Evolutionary conservation across 1,140 invertebrate species (phyloP).

Genomic region (Eumaeus atala): DNA sequence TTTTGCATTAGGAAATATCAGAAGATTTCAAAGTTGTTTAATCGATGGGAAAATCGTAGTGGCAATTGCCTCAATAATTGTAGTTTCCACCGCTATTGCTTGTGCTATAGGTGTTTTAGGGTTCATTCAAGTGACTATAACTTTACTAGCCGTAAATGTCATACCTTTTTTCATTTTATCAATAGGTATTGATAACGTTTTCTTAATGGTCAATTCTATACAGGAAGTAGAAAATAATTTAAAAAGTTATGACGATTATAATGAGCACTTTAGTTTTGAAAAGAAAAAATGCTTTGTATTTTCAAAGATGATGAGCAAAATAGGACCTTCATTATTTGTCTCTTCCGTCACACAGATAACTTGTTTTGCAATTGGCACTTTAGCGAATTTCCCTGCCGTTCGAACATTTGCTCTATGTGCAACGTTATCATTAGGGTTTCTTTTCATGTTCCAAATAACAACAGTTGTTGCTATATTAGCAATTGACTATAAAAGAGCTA

Average conservation of each 20-base stretch:
- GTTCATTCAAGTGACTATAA: conserved; percentile 84
- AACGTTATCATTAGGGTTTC: conserved; percentile 86
- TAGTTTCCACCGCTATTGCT: conserved; percentile 86
- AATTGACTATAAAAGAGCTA: conserved; percentile 81
- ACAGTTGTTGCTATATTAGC: conserved; percentile 89
- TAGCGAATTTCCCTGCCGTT: conserved; percentile 94
- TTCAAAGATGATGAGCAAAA: conserved; percentile 82
- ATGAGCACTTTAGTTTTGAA: conserved; percentile 72
- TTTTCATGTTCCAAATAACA: conserved; percentile 94
- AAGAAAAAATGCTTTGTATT: conserved; percentile 70
- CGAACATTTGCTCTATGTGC: conserved; percentile 93
- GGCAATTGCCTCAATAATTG: conserved; percentile 87
- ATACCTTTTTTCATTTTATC: conserved; percentile 94
- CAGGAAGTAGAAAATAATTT: conserved; percentile 71
- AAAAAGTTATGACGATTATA: conserved; percentile 58
- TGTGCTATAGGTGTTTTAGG: conserved; percentile 90
- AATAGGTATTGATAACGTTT: conserved; percentile 96
- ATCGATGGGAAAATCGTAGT: conserved; percentile 88
- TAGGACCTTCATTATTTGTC: conserved; percentile 94
- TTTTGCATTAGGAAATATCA: conserved; percentile 86
- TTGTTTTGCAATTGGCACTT: conserved; percentile 90
- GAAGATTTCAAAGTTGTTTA: conserved; percentile 75
- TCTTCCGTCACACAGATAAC: conserved; percentile 88
- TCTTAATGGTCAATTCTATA: conserved; percentile 86
- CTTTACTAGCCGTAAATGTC: conserved; percentile 92